These are phyloP conservation scores for Lepidostoma basale DNA, from an alignment of 1,140 invertebrate genomes.

Conservation along the genomic window DNA sequence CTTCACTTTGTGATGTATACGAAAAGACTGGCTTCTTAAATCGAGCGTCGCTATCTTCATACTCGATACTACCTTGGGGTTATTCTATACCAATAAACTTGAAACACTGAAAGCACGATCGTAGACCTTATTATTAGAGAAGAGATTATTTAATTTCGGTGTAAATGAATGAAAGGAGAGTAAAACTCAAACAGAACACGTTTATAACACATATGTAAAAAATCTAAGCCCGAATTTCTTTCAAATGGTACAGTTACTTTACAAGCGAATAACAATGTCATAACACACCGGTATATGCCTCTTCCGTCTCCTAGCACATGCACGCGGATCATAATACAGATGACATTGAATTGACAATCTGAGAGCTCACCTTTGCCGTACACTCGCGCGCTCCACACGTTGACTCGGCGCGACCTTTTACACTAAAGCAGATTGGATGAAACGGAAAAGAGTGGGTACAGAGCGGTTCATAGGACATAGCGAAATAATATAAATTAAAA, in stretches of 20 bases:
- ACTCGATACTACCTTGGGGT: too few relatives aligned
- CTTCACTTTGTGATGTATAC: too few relatives aligned
- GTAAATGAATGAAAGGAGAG: too few relatives aligned
- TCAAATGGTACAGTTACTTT: background rate
- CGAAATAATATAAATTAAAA: slow-evolving; percentile 16
- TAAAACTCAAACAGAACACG: too few relatives aligned
- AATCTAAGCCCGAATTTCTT: background rate
- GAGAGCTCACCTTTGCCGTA: slow-evolving; percentile 13
- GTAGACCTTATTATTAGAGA: too few relatives aligned
- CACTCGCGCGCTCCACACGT: background rate
- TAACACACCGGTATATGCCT: background rate
- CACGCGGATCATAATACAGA: slow-evolving; percentile 4
- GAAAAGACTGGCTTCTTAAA: too few relatives aligned
- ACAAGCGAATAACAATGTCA: background rate
- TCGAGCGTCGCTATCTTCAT: too few relatives aligned
- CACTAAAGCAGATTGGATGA: slow-evolving; percentile 33
- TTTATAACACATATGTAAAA: too few relatives aligned
- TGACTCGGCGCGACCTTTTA: slow-evolving; percentile 24
- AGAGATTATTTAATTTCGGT: too few relatives aligned
- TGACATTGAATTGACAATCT: slow-evolving; percentile 40
- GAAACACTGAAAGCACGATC: too few relatives aligned
- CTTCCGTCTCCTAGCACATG: background rate
- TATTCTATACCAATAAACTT: too few relatives aligned
- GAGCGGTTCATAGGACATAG: background rate
- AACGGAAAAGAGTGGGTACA: slow-evolving; percentile 31